These are phyloP conservation scores for Dyspetes luteomarginatus DNA, from an alignment of 2,888 invertebrate species.

Conservation along the genomic window DNA sequence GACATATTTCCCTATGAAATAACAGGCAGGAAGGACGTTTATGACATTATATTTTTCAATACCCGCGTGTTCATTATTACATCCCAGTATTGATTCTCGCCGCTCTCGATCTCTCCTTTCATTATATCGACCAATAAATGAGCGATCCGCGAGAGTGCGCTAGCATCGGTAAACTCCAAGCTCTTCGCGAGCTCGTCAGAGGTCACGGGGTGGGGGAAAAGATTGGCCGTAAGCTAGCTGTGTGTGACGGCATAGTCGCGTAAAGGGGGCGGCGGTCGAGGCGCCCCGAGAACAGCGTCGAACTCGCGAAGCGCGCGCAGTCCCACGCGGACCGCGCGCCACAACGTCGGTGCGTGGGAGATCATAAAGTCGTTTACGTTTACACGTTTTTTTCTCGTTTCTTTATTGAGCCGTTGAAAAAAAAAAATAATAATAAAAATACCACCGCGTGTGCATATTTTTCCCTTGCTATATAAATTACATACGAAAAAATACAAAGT, in stretches of 20 bases:
- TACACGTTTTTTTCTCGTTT: background rate
- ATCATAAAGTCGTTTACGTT: conserved; percentile 14
- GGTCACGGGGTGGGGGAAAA: conserved; percentile 12
- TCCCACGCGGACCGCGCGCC: conserved; percentile 77
- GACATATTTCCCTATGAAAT: background rate
- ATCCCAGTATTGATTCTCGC: background rate
- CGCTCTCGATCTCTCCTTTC: background rate
- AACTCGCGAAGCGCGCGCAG: conserved; percentile 75
- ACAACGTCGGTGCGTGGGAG: conserved; percentile 72
- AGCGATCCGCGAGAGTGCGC: background rate
- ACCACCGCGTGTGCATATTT: background rate
- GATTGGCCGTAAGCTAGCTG: too few relatives aligned
- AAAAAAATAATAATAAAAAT: background rate
- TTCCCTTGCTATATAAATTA: background rate
- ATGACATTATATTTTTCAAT: background rate
- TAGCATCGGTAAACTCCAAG: conserved; percentile 8
- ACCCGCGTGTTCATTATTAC: background rate
- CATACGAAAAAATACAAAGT: background rate
- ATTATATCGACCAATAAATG: background rate
- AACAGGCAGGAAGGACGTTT: background rate
- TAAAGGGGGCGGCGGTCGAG: conserved; percentile 58
- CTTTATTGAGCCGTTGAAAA: background rate
- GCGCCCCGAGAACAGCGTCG: conserved; percentile 67
- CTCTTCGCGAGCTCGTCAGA: background rate
- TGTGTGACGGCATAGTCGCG: conserved; percentile 51